phyloP scores from a whole-genome alignment of 2,113 vertebrate species.

The Microcebus lehilahytsara region DNA sequence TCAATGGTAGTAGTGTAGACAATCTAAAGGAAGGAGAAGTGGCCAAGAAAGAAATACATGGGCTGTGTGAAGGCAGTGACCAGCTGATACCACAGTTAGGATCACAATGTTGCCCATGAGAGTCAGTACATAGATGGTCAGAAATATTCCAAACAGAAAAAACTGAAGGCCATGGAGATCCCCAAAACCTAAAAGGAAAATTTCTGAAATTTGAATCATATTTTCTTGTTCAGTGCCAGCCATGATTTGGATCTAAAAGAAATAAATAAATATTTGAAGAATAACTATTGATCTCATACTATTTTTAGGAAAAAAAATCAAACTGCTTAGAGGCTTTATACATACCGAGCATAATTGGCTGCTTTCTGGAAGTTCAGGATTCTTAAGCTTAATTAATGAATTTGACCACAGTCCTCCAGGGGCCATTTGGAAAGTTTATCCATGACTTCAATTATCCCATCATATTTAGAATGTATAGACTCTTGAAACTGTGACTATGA shows the following conservation, averaged over 20 bases:
- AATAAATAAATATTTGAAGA: neutral
- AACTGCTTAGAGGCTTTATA: slow-evolving; percentile 10
- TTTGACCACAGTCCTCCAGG: neutral
- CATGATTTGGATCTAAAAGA: slow-evolving; percentile 51
- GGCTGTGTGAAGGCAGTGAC: neutral
- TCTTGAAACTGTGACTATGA: neutral
- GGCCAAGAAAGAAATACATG: slow-evolving; percentile 66
- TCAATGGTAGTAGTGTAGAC: slow-evolving; percentile 45
- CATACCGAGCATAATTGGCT: slow-evolving; percentile 16
- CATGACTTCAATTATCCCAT: neutral
- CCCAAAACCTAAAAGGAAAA: slow-evolving; percentile 60
- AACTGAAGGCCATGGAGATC: slow-evolving; percentile 43
- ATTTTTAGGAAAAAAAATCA: slow-evolving; percentile 36
- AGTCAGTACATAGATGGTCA: slow-evolving; percentile 29
- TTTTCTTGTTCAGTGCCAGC: slow-evolving; percentile 47
- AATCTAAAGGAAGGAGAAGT: slow-evolving; percentile 64
- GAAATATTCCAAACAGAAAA: slow-evolving; percentile 58
- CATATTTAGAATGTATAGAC: neutral
- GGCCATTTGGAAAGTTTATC: neutral
- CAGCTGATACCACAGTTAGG: slow-evolving; percentile 36
- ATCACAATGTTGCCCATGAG: slow-evolving; percentile 56
- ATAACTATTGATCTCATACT: slow-evolving; percentile 21
- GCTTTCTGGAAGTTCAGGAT: slow-evolving; percentile 16
- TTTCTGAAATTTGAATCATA: slow-evolving; percentile 58
- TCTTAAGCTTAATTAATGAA: slow-evolving; percentile 46